phyloP scores from a whole-genome alignment of 2,113 vertebrate species.

The Arothron firmamentum region DNA sequence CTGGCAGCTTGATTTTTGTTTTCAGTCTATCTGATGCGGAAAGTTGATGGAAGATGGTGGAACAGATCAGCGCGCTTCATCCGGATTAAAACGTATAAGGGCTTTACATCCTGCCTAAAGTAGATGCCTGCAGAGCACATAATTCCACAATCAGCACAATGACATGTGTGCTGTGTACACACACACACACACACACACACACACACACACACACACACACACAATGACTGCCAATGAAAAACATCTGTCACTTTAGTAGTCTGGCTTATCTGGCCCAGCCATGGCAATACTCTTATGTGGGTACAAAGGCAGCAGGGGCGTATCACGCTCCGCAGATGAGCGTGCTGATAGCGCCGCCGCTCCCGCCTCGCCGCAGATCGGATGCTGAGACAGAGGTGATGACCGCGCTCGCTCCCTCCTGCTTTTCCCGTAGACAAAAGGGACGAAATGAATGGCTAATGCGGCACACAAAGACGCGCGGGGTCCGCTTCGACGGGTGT shows the following conservation, averaged over 20 bases:
- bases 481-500: slow-evolving; percentile 12
- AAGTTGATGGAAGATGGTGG: slow-evolving; percentile 31
- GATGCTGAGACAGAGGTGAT: slow-evolving; percentile 58
- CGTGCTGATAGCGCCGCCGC: slow-evolving; percentile 36
- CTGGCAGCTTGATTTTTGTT: slow-evolving; percentile 18
- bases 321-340: slow-evolving; percentile 46
- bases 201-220: slow-evolving; percentile 9
- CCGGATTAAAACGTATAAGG: slow-evolving; percentile 55
- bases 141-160: slow-evolving; percentile 36
- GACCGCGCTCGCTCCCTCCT: slow-evolving; percentile 60
- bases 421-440: slow-evolving; percentile 59
- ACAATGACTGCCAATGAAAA: slow-evolving; percentile 35
- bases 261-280: slow-evolving; percentile 63
- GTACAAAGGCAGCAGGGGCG: slow-evolving; percentile 43
- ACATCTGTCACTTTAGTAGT: slow-evolving; percentile 53
- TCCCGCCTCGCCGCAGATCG: slow-evolving; percentile 61
- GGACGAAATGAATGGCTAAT: slow-evolving; percentile 22
- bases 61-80: slow-evolving; percentile 46
- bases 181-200: slow-evolving; percentile 3
- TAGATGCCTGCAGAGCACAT: slow-evolving; percentile 17
- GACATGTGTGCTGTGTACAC: not conserved
- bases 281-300: slow-evolving; percentile 47
- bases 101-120: slow-evolving; percentile 36
- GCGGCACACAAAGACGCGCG: slow-evolving; percentile 1
- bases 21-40: not conserved